Conservation (phyloP, 2,888 invertebrate species). For the Tipula helvola region DNA sequence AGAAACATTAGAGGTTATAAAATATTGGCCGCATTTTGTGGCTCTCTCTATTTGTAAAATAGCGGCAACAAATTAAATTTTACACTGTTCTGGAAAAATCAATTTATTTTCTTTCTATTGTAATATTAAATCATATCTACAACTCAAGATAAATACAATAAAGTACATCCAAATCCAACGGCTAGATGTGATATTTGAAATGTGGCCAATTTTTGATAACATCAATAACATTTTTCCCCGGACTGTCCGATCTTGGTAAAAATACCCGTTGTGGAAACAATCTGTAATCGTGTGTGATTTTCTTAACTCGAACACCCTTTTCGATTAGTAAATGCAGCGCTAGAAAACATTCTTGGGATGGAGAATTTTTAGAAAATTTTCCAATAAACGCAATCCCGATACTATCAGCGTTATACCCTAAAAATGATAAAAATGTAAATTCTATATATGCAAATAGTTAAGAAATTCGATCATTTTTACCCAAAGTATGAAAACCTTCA, state of each 20-base stretch:
- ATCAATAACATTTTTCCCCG: slow-evolving; percentile 50
- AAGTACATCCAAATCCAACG: too few species aligned
- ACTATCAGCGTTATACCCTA: slow-evolving; percentile 47
- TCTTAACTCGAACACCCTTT: slow-evolving; percentile 46
- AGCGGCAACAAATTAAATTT: too few species aligned
- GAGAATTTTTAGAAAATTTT: slow-evolving; percentile 43
- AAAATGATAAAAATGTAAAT: background rate
- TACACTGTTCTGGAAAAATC: too few species aligned
- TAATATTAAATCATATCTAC: too few species aligned
- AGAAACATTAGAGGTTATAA: slow-evolving; percentile 46
- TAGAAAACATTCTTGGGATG: slow-evolving; percentile 41
- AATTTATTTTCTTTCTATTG: too few species aligned
- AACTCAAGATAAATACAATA: too few species aligned
- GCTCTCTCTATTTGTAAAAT: too few species aligned
- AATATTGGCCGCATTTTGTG: slow-evolving; percentile 50
- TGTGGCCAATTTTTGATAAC: slow-evolving; percentile 58
- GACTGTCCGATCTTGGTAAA: slow-evolving; percentile 49
- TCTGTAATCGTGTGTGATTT: slow-evolving; percentile 50
- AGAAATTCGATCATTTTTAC: background rate
- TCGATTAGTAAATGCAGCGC: slow-evolving; percentile 48
- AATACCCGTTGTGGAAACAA: slow-evolving; percentile 56
- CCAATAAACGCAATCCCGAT: slow-evolving; percentile 61
- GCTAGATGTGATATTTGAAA: slow-evolving; percentile 24
- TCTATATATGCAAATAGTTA: background rate
- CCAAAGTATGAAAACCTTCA: slow-evolving; percentile 53